Conservation (phyloP, 2,113 vertebrate species). For the Thryonomys swinderianus region DNA sequence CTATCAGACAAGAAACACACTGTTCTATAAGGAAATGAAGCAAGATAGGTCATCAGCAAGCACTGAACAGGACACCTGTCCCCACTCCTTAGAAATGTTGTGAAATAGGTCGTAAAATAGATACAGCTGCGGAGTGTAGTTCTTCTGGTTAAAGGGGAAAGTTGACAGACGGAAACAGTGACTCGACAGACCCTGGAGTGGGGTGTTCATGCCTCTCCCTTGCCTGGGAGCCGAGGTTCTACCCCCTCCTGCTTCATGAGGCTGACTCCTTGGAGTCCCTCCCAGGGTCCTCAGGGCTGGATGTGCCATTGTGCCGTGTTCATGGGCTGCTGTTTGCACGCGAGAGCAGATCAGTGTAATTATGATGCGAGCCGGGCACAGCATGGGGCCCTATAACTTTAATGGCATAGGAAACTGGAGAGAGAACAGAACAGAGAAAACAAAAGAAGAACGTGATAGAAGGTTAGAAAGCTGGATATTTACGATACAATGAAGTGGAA, state of each 20-base stretch:
- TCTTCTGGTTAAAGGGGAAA: not conserved
- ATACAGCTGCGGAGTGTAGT: not conserved
- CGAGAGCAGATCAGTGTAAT: slow-evolving; percentile 15
- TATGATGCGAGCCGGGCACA: slow-evolving; percentile 1
- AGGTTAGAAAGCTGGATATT: not conserved
- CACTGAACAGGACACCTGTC: not conserved
- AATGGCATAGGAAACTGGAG: slow-evolving; percentile 23
- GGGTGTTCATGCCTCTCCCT: not conserved
- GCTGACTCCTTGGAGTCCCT: not conserved
- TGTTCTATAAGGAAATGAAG: slow-evolving; percentile 15
- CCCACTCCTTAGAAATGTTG: not conserved
- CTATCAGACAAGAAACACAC: not conserved
- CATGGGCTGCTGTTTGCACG: not conserved
- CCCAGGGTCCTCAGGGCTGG: not conserved
- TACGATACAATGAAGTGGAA: not conserved
- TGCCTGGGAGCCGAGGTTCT: slow-evolving; percentile 20
- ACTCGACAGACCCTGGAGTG: not conserved
- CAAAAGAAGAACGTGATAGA: not conserved
- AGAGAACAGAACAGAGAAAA: slow-evolving; percentile 40
- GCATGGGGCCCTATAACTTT: not conserved
- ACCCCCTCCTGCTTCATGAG: not conserved
- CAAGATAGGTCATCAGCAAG: not conserved
- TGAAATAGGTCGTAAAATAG: not conserved
- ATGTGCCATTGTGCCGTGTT: not conserved
- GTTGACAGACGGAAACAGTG: not conserved